Evolutionary conservation across 2,888 invertebrate species (phyloP).

Genomic region (Hydrotaea diabolus): DNA sequence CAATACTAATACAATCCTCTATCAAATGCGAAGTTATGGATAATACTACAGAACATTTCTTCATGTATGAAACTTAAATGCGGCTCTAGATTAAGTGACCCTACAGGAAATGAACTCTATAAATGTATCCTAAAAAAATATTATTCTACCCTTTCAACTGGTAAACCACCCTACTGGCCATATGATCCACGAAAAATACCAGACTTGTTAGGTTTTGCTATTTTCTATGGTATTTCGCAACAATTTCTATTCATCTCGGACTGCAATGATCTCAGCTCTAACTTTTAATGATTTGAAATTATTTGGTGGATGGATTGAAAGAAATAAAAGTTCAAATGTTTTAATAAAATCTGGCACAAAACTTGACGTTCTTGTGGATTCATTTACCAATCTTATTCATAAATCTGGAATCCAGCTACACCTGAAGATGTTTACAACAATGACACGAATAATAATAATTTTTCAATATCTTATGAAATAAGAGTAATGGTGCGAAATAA

Average conservation of each 20-base stretch:
- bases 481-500: too few species aligned
- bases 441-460: neutral
- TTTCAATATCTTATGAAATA: slow-evolving; percentile 10
- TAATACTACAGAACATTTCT: too few species aligned
- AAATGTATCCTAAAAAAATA: too few species aligned
- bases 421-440: neutral
- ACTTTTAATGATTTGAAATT: neutral
- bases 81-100: neutral
- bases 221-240: neutral
- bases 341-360: too few species aligned
- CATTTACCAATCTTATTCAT: neutral
- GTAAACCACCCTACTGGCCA: neutral
- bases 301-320: neutral
- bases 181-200: neutral
- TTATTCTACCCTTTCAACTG: too few species aligned
- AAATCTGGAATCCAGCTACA: neutral
- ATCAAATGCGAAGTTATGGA: too few species aligned
- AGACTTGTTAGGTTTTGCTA: neutral
- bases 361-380: neutral
- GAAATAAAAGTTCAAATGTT: too few species aligned
- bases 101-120: neutral
- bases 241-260: neutral
- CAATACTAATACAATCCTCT: too few species aligned
- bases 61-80: too few species aligned
- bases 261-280: slow-evolving; percentile 22